These are phyloP conservation scores for Hetaerina americana DNA, from an alignment of 1,140 invertebrate species.

Conservation along the genomic window DNA sequence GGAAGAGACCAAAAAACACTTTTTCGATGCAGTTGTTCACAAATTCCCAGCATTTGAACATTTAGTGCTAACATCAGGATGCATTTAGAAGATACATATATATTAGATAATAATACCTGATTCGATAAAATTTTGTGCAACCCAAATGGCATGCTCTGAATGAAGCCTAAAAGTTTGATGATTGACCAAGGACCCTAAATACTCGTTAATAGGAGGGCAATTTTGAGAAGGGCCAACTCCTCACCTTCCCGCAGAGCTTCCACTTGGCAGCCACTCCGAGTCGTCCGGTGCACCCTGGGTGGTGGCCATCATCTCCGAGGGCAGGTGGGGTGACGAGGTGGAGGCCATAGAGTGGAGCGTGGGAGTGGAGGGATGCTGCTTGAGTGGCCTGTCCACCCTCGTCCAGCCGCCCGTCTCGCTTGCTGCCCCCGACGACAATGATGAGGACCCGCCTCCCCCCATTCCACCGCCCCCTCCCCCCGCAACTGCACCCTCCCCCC, in stretches of 20 bases:
- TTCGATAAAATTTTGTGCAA: constrained; percentile 19
- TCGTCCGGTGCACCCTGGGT: constrained; percentile 29
- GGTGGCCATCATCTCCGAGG: background rate
- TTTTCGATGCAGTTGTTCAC: too few relatives aligned
- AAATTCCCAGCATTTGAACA: too few relatives aligned
- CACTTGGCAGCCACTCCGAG: constrained; percentile 32
- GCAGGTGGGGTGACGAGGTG: background rate
- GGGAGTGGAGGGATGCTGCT: background rate
- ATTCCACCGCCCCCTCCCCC: background rate
- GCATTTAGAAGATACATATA: too few relatives aligned
- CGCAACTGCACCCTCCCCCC: background rate
- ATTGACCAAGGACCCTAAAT: too few relatives aligned
- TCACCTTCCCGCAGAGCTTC: too few relatives aligned
- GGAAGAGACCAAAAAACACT: too few relatives aligned
- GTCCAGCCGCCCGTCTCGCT: constrained; percentile 17
- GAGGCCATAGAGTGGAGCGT: constrained; percentile 25
- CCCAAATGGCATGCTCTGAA: constrained; percentile 25
- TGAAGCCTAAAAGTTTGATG: too few relatives aligned
- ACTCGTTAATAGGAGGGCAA: too few relatives aligned
- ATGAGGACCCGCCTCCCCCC: constrained; percentile 1
- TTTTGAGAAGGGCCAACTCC: too few relatives aligned
- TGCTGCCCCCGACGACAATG: constrained; percentile 26
- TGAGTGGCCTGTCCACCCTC: constrained; percentile 19
- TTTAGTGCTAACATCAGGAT: too few relatives aligned
- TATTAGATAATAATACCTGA: too few relatives aligned